A percentile compares a stretch with the other conserved stretches of the same genome.
These are phyloP conservation scores for Elgaria multicarinata DNA, from an alignment of 2,113 vertebrate species.

Conservation along the genomic window DNA sequence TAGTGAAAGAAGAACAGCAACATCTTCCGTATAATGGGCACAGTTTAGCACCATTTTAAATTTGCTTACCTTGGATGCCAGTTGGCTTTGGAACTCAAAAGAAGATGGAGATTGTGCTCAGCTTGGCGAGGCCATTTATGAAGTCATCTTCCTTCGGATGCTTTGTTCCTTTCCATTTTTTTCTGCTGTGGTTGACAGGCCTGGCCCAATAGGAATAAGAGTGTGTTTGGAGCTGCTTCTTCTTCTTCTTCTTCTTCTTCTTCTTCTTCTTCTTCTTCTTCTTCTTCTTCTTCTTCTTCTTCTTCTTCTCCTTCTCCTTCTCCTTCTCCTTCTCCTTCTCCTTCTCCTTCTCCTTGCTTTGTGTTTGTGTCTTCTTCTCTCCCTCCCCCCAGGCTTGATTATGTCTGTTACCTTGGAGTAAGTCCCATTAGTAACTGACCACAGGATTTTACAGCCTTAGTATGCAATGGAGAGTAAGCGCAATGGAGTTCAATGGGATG, in stretches of 20 bases:
- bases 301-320: too few relatives aligned
- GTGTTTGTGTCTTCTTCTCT: not conserved
- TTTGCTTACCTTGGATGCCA: not conserved
- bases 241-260: too few relatives aligned
- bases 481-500: too few relatives aligned
- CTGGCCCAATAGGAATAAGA: not conserved
- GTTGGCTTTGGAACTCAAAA: not conserved
- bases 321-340: too few relatives aligned
- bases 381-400: too few relatives aligned
- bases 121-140: not conserved
- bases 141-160: not conserved
- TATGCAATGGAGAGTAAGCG: too few relatives aligned
- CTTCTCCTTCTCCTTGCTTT: too few relatives aligned
- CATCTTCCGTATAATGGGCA: not conserved
- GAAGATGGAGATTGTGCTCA: not conserved
- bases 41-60: not conserved
- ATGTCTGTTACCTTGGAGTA: too few relatives aligned
- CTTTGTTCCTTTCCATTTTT: not conserved
- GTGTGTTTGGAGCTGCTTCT: not conserved
- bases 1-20: not conserved
- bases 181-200: not conserved
- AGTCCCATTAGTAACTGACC: too few relatives aligned
- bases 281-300: too few relatives aligned
- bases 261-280: too few relatives aligned
- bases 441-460: too few relatives aligned